These are phyloP conservation scores for Machimus rusticus DNA, from an alignment of 2,888 invertebrate genomes.

Conservation along the genomic window DNA sequence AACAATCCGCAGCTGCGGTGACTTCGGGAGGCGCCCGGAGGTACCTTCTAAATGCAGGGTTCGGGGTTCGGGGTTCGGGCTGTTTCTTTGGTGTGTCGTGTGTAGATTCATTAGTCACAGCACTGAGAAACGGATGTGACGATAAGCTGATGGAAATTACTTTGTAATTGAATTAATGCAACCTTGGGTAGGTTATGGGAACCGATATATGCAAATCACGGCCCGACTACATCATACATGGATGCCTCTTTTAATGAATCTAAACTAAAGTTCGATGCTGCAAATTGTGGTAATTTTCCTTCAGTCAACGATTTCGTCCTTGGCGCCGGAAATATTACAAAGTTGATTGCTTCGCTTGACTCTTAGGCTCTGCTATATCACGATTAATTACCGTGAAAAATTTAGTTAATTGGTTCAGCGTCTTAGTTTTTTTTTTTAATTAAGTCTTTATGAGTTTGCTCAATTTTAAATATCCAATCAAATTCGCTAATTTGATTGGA, in stretches of 20 bases:
- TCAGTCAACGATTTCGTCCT: not conserved
- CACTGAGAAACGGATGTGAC: not conserved
- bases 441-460: not conserved
- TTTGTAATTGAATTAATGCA: not conserved
- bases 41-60: not conserved
- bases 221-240: not conserved
- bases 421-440: not conserved
- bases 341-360: not conserved
- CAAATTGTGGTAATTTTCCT: not conserved
- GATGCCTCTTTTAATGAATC: not conserved
- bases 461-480: not conserved
- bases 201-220: conserved; percentile 3
- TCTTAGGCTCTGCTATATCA: not conserved
- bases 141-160: not conserved
- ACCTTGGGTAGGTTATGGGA: conserved; percentile 6
- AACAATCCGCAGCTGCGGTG: not conserved
- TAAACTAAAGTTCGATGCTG: not conserved
- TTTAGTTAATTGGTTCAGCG: not conserved
- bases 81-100: not conserved
- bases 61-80: not conserved
- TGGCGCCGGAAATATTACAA: not conserved
- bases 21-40: not conserved
- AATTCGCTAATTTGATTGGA: not conserved
- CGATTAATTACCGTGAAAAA: not conserved
- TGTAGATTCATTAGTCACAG: not conserved